Conservation (phyloP, 1,140 invertebrate species). For the Samia ricini region DNA sequence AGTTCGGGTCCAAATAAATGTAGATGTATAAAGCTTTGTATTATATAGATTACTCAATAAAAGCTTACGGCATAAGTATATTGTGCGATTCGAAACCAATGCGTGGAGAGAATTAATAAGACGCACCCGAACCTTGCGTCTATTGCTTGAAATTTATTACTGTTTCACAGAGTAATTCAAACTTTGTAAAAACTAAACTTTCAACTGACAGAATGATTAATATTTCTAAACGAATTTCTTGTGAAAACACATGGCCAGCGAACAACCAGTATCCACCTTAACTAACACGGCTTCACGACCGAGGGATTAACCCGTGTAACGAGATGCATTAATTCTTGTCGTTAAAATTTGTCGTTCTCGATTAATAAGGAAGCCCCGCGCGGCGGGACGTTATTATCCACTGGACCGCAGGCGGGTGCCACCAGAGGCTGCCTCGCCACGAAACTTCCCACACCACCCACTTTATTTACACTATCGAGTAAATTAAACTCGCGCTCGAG, state of each 20-base stretch:
- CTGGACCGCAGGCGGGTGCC: conserved; percentile 60
- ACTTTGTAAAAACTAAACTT: background rate
- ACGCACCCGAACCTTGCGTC: conserved; percentile 74
- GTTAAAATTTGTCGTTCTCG: conserved; percentile 79
- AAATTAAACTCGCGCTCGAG: conserved; percentile 78
- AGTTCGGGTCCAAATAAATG: too few relatives aligned
- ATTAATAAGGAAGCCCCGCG: conserved; percentile 77
- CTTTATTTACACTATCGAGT: conserved; percentile 79
- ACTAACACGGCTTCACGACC: conserved; percentile 74
- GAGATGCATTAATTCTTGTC: conserved; percentile 80
- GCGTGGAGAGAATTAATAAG: conserved; percentile 77
- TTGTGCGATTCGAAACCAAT: conserved; percentile 65
- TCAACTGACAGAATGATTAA: conserved; percentile 1
- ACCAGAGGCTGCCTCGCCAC: conserved; percentile 52
- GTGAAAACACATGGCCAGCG: background rate
- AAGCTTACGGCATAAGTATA: conserved; percentile 70
- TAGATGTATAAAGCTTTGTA: background rate
- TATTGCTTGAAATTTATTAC: conserved; percentile 79
- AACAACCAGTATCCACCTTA: conserved; percentile 57
- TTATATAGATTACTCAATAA: conserved; percentile 20
- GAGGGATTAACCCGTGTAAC: conserved; percentile 78
- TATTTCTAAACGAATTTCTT: background rate
- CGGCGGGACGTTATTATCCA: conserved; percentile 71
- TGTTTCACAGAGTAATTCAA: too few relatives aligned
- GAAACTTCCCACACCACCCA: conserved; percentile 71